phyloP scores from a whole-genome alignment of 2,113 vertebrate genomes.

The Atrichornis clamosus region DNA sequence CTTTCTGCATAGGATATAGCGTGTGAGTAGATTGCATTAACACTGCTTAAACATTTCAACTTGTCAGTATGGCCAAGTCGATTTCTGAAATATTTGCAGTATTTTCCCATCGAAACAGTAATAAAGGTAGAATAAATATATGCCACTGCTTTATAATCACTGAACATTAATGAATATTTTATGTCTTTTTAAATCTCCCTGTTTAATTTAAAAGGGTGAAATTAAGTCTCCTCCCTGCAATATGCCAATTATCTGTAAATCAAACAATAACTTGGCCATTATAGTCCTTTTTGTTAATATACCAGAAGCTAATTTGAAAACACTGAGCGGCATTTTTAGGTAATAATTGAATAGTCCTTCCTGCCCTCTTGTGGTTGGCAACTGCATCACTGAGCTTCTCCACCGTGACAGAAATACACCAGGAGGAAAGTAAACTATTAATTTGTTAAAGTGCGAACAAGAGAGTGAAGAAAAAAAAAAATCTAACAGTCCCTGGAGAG shows the following conservation, averaged over 20 bases:
- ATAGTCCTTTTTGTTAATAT: constrained; percentile 87
- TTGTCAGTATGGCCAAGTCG: constrained; percentile 86
- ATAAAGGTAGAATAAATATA: constrained; percentile 86
- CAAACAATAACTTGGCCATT: constrained; percentile 93
- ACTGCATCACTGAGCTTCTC: constrained; percentile 49
- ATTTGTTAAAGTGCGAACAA: constrained; percentile 29
- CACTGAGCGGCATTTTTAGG: constrained; percentile 68
- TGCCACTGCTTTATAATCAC: constrained; percentile 86
- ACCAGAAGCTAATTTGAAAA: constrained; percentile 85
- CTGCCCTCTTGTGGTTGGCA: constrained; percentile 79
- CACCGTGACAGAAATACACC: not conserved
- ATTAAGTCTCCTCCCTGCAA: constrained; percentile 87
- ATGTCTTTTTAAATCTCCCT: constrained; percentile 92
- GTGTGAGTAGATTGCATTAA: constrained; percentile 81
- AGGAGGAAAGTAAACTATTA: constrained; percentile 34
- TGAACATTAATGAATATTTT: constrained; percentile 93
- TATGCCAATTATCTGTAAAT: constrained; percentile 92
- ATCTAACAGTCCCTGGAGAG: not conserved
- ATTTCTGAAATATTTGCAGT: constrained; percentile 88
- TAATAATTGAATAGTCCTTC: constrained; percentile 77
- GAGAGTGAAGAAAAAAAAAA: not conserved
- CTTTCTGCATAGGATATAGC: constrained; percentile 79
- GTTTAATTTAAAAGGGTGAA: constrained; percentile 92
- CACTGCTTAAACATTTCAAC: constrained; percentile 86
- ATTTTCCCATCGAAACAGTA: constrained; percentile 87